phyloP scores from a whole-genome alignment of 2,113 vertebrate species.

The Hippocampus barbouri region DNA sequence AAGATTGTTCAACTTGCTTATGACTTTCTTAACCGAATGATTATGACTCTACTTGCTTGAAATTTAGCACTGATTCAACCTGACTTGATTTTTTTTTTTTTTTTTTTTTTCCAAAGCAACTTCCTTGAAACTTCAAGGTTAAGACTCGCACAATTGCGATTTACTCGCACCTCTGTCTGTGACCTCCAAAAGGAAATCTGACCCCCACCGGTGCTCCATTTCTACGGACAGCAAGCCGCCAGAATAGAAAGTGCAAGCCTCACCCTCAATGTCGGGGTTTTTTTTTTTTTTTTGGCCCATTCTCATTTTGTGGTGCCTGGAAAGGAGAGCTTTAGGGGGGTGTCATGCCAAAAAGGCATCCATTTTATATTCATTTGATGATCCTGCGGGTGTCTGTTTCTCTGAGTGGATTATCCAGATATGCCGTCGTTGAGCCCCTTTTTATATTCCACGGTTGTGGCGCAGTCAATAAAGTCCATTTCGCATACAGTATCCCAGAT shows the following conservation, averaged over 20 bases:
- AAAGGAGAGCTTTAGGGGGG: constrained; percentile 15
- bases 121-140: neutral
- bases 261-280: neutral
- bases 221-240: constrained; percentile 19
- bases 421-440: constrained; percentile 62
- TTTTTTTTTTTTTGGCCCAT: constrained; percentile 19
- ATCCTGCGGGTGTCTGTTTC: constrained; percentile 69
- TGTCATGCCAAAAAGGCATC: constrained; percentile 68
- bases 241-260: constrained; percentile 28
- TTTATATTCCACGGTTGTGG: constrained; percentile 66
- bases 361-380: constrained; percentile 75
- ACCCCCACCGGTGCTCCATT: constrained; percentile 20
- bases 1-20: neutral
- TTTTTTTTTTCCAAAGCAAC: neutral
- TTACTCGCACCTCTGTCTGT: constrained; percentile 1
- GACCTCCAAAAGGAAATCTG: constrained; percentile 37
- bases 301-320: constrained; percentile 54
- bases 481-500: constrained; percentile 76
- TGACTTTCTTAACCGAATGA: neutral
- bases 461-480: constrained; percentile 72
- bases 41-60: neutral
- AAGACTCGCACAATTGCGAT: neutral
- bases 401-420: constrained; percentile 69
- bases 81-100: neutral
- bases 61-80: neutral